Evolutionary conservation across 2,888 invertebrate species (phyloP).

Genomic region (Lochmaea capreae): DNA sequence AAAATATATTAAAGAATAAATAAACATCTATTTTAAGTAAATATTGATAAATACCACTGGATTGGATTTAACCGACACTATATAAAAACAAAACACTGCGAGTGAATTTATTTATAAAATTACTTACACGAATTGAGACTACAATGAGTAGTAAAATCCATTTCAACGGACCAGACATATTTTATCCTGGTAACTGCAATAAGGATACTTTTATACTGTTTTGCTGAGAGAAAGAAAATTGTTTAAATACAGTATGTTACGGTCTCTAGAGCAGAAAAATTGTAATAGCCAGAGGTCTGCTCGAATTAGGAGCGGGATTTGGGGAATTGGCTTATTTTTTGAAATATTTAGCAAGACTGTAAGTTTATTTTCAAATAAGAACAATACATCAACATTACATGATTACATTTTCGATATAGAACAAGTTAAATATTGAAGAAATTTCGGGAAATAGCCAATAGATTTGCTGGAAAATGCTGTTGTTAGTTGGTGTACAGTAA

Average conservation of each 20-base stretch:
- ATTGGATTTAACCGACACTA: background rate
- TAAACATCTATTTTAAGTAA: background rate
- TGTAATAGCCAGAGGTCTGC: conserved; percentile 56
- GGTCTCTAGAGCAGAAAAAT: conserved; percentile 60
- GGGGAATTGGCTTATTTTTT: conserved; percentile 55
- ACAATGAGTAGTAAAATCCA: conserved; percentile 46
- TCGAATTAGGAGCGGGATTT: conserved; percentile 62
- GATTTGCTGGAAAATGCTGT: background rate
- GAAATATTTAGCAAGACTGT: conserved; percentile 41
- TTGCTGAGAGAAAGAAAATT: conserved; percentile 27
- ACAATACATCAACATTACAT: conserved; percentile 7
- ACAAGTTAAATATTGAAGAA: background rate
- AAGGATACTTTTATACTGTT: conserved; percentile 41
- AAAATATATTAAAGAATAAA: background rate
- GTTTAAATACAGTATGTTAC: conserved; percentile 54
- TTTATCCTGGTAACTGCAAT: conserved; percentile 34
- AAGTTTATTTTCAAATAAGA: conserved; percentile 46
- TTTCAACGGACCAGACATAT: conserved; percentile 39
- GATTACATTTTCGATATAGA: conserved; percentile 4
- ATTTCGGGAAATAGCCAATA: background rate
- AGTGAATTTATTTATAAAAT: background rate
- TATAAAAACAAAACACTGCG: background rate
- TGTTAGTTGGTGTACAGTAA: background rate
- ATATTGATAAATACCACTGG: background rate
- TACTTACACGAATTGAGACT: conserved; percentile 51